phyloP scores from a whole-genome alignment of 2,797 vertebrate species.

The Helicolenus hilgendorfi region DNA sequence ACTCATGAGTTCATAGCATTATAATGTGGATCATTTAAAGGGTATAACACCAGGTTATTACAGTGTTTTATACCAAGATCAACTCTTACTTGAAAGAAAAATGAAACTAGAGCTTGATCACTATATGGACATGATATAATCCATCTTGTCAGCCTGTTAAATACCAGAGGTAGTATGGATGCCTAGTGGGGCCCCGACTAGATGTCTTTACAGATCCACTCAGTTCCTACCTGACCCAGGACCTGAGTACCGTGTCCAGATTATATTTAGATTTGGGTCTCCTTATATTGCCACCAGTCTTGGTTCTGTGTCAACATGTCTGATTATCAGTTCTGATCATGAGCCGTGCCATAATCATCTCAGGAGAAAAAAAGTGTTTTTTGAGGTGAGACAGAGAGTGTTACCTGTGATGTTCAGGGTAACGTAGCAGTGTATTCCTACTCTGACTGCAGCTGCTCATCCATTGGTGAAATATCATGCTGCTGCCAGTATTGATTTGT shows the following conservation, averaged over 20 bases:
- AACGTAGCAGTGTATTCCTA: neutral
- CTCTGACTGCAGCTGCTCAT: neutral
- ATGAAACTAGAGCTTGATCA: neutral
- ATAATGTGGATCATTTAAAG: conserved; percentile 2
- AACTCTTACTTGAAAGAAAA: neutral
- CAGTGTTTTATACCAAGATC: neutral
- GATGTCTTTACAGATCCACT: no score
- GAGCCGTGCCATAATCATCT: neutral
- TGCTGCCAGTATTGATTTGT: neutral
- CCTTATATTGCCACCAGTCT: neutral
- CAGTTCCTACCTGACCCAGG: neutral
- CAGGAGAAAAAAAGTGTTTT: neutral
- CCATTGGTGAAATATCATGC: neutral
- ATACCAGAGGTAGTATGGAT: neutral
- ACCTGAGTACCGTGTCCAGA: neutral
- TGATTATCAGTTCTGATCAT: neutral
- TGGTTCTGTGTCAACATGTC: neutral
- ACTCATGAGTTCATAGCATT: neutral
- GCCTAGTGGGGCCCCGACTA: neutral
- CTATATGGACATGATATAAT: neutral
- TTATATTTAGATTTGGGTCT: neutral
- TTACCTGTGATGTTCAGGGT: neutral
- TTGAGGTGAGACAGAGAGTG: neutral
- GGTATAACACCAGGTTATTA: neutral
- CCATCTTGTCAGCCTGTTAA: neutral